Evolutionary conservation across 2,797 vertebrate genomes (phyloP).

Genomic region (Tauraco hartlaubi): DNA sequence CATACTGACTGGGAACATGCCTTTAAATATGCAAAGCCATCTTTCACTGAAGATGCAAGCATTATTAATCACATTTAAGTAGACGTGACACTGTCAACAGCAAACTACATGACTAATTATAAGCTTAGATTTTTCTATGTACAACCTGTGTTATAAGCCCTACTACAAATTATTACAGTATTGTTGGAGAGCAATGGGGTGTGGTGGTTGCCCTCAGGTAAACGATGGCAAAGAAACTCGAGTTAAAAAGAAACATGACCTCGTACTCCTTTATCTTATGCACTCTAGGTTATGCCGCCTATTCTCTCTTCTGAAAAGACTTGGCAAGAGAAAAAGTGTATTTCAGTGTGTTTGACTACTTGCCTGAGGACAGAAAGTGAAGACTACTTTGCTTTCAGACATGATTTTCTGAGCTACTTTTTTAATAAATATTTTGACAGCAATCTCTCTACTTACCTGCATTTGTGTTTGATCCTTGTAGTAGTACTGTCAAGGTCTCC

Average conservation of each 20-base stretch:
- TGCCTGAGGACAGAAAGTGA: background rate
- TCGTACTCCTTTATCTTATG: background rate
- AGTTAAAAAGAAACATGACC: background rate
- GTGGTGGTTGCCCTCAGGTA: background rate
- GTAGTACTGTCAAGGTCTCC: constrained; percentile 94
- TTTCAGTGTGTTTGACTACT: background rate
- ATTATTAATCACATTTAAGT: background rate
- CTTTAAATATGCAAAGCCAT: background rate
- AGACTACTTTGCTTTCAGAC: background rate
- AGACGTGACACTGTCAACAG: background rate
- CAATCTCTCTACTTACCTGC: constrained; percentile 81
- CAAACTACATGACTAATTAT: background rate
- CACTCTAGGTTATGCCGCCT: background rate
- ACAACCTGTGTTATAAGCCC: background rate
- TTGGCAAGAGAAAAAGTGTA: background rate
- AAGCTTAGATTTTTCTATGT: background rate
- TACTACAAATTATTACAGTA: background rate
- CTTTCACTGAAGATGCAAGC: background rate
- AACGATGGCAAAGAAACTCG: background rate
- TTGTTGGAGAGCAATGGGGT: background rate
- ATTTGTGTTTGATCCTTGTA: constrained; percentile 96
- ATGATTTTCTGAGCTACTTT: background rate
- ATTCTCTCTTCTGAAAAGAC: background rate
- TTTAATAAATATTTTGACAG: background rate
- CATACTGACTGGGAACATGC: background rate